Evolutionary conservation across 1,140 invertebrate genomes (phyloP).

Genomic region (Araneus ventricosus): DNA sequence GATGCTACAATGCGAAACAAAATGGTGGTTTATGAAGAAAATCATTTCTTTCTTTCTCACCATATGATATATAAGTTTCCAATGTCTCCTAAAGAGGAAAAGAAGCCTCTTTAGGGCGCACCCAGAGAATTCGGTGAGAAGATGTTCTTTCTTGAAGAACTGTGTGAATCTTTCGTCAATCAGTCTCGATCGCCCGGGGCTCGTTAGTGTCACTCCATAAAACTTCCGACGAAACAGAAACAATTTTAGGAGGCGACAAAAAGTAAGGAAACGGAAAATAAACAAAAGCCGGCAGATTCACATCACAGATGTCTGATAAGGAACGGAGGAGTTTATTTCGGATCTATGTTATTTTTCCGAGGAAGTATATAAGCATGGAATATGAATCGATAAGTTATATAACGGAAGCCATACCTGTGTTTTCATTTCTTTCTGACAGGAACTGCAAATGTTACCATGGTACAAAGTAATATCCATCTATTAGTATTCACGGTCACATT

Average conservation of each 20-base stretch:
- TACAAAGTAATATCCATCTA: too few relatives aligned
- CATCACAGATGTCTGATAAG: not conserved
- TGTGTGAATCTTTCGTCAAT: not conserved
- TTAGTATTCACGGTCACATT: too few relatives aligned
- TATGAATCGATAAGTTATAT: not conserved
- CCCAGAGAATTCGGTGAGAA: not conserved
- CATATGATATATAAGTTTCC: not conserved
- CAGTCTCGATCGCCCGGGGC: not conserved
- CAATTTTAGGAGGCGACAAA: not conserved
- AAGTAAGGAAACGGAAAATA: not conserved
- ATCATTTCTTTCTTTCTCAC: not conserved
- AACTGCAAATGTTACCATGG: too few relatives aligned
- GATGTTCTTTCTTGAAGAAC: not conserved
- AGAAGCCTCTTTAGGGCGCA: not conserved
- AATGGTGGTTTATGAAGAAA: too few relatives aligned
- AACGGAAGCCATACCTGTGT: too few relatives aligned
- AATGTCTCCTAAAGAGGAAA: not conserved
- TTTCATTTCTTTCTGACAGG: too few relatives aligned
- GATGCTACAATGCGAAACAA: too few relatives aligned
- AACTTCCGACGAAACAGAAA: not conserved
- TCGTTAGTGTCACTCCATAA: slow-evolving; percentile 2
- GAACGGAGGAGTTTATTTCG: not conserved
- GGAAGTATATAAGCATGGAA: not conserved
- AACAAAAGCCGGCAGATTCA: not conserved
- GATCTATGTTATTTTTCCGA: too few relatives aligned